Base-by-base conservation (phyloP, 2,888 invertebrate species). In the Eretmocerus hayati region DNA sequence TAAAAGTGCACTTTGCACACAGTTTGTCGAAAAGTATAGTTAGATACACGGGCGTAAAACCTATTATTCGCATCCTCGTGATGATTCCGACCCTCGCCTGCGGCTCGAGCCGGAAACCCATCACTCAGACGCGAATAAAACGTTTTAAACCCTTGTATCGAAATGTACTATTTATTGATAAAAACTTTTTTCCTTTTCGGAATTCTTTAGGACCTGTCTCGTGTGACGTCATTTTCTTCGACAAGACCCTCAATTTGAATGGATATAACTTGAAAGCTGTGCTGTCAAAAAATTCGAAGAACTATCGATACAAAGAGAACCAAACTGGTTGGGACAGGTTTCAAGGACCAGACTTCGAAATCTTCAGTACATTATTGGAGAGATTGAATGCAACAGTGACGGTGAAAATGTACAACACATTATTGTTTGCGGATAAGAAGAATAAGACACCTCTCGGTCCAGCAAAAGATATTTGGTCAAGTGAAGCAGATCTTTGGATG, bases 181-280 rank as follows among this genome's bases (percentile, higher is more conserved):
- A n/a, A n/a, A n/a, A n/a, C n/a, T n/a, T n/a, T n/a, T n/a, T n/a
- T n/a, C n/a, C n/a, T n/a, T n/a, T n/a, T n/a, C n/a, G n/a, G n/a
- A n/a, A n/a, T n/a, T n/a, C n/a, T n/a, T n/a, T n/a, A n/a, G n/a
- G n/a, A n/a, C n/a, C n/a, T n/a, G n/a, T n/a, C n/a, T n/a, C n/a
- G n/a, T n/a, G n/a, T n/a, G n/a, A n/a, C n/a, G n/a, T n/a, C n/a
- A n/a, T n/a, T n/a, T 22, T 38, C n/a, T 38, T 21, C 13, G 21
- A 38, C n/a, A 38, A 38, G n/a, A 22, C 8, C 1, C n/a, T 22
- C 1, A 21, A 21, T 21, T 8, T 38, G 15, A 21, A 38, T 13
- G 22, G 22, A n/a, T 38, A 38, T 38, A 38, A 38, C 23, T n/a
- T 38, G n/a, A 38, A 38, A n/a, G n/a, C 23, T 5, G 38, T n/a